Conservation (phyloP, 1,140 invertebrate genomes). For the Lasaia peninsularis region DNA sequence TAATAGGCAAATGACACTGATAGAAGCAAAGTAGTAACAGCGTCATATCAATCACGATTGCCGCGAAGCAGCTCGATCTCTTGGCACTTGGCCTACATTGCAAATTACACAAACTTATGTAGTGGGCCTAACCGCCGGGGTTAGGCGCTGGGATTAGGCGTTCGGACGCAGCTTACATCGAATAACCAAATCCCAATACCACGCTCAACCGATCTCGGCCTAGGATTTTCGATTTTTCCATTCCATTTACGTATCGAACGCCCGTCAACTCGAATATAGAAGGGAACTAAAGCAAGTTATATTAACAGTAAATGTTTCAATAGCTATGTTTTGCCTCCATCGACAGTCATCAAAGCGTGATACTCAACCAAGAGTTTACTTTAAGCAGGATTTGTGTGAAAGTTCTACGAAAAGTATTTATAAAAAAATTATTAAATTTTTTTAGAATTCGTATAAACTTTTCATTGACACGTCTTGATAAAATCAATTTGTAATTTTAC, state of each 20-base stretch:
- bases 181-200: slow-evolving; percentile 53
- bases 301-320: slow-evolving; percentile 60
- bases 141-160: slow-evolving; percentile 60
- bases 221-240: slow-evolving; percentile 32
- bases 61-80: slow-evolving; percentile 62
- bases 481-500: too few relatives aligned
- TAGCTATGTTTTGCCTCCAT: slow-evolving; percentile 58
- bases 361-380: slow-evolving; percentile 67
- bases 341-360: slow-evolving; percentile 66
- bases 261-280: slow-evolving; percentile 36
- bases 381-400: slow-evolving; percentile 66
- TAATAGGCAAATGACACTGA: slow-evolving; percentile 37
- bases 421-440: too few relatives aligned
- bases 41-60: slow-evolving; percentile 75
- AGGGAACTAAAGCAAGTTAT: slow-evolving; percentile 1
- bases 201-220: slow-evolving; percentile 55
- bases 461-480: too few relatives aligned
- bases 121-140: slow-evolving; percentile 60
- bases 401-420: slow-evolving; percentile 45
- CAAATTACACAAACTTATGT: slow-evolving; percentile 75
- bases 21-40: slow-evolving; percentile 44
- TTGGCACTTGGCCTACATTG: slow-evolving; percentile 73
- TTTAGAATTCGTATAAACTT: too few relatives aligned
- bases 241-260: slow-evolving; percentile 33
- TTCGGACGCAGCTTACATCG: slow-evolving; percentile 56